Evolutionary conservation across 2,797 vertebrate genomes (phyloP).

Genomic region (Tenualosa ilisha): DNA sequence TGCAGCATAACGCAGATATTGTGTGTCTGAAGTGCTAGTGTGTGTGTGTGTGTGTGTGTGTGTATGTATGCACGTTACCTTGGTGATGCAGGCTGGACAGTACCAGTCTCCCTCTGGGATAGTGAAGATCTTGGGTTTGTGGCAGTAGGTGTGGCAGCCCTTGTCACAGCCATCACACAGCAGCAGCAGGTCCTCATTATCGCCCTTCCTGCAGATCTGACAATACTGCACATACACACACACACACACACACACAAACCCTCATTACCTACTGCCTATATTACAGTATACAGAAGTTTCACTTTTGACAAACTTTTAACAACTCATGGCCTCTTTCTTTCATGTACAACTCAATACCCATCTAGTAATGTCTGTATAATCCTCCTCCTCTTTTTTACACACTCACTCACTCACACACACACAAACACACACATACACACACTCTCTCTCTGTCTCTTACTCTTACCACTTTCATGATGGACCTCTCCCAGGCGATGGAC

Average conservation of each 20-base stretch:
- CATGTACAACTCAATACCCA: too few species aligned
- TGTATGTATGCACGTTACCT: conserved; percentile 74
- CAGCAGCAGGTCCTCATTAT: conserved; percentile 96
- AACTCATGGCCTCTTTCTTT: too few species aligned
- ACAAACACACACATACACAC: not conserved
- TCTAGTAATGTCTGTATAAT: too few species aligned
- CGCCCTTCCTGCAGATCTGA: conserved; percentile 96
- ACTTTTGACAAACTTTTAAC: too few species aligned
- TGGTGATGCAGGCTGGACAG: conserved; percentile 97
- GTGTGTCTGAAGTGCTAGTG: not conserved
- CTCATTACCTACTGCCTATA: too few species aligned
- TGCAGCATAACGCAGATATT: not conserved
- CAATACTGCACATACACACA: conserved; percentile 84
- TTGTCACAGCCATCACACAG: conserved; percentile 98
- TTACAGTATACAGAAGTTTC: too few species aligned
- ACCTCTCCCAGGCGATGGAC: conserved; percentile 99
- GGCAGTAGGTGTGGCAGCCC: conserved; percentile 99
- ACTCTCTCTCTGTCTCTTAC: not conserved
- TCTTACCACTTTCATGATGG: conserved; percentile 99
- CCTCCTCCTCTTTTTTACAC: not conserved
- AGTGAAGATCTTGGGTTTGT: conserved; percentile 93
- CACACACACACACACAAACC: conserved; percentile 35
- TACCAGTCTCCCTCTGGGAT: conserved; percentile 99
- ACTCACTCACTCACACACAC: not conserved
- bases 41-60: not conserved